A percentile compares a stretch with the other conserved stretches of the same genome.
These are phyloP conservation scores for Cryptotermes secundus DNA, from an alignment of 1,140 invertebrate species.

Conservation along the genomic window DNA sequence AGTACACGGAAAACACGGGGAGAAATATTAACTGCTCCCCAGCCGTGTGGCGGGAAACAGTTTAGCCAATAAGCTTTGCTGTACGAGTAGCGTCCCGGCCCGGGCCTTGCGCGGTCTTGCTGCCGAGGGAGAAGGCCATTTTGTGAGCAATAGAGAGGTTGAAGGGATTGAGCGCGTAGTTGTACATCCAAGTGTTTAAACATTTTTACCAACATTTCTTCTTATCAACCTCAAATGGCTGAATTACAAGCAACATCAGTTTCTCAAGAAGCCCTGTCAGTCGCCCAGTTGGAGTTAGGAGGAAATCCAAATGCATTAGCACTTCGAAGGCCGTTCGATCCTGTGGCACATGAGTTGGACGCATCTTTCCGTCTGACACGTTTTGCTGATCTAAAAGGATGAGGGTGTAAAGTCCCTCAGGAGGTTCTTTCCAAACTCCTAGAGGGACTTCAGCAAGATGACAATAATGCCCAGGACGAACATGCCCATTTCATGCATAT, in stretches of 20 bases:
- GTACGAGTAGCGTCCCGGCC: constrained; percentile 6
- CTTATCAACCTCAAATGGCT: constrained; percentile 45
- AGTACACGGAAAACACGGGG: constrained; percentile 17
- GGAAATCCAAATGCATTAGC: constrained; percentile 77
- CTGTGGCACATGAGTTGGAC: constrained; percentile 92
- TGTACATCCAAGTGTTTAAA: constrained; percentile 22
- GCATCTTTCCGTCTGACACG: constrained; percentile 91
- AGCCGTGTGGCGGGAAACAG: constrained; percentile 24
- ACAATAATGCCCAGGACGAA: constrained; percentile 74
- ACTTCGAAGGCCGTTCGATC: constrained; percentile 89
- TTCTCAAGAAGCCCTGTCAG: constrained; percentile 71
- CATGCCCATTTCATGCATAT: constrained; percentile 86
- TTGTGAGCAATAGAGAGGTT: constrained; percentile 28
- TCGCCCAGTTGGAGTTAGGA: constrained; percentile 79
- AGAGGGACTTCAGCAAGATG: constrained; percentile 89
- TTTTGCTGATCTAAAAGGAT: constrained; percentile 97
- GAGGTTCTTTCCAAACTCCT: constrained; percentile 94
- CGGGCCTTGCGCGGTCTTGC: constrained; percentile 28
- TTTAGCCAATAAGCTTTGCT: constrained; percentile 24
- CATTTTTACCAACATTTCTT: constrained; percentile 28
- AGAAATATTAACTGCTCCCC: constrained; percentile 31
- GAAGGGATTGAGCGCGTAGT: not conserved
- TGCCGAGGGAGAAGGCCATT: constrained; percentile 33
- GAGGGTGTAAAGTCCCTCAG: constrained; percentile 99
- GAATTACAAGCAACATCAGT: constrained; percentile 56